Evolutionary conservation across 2,888 invertebrate genomes (phyloP), one percentile per base, ranked within the genome.

Genomic region (Cheilosia urbana): DNA sequence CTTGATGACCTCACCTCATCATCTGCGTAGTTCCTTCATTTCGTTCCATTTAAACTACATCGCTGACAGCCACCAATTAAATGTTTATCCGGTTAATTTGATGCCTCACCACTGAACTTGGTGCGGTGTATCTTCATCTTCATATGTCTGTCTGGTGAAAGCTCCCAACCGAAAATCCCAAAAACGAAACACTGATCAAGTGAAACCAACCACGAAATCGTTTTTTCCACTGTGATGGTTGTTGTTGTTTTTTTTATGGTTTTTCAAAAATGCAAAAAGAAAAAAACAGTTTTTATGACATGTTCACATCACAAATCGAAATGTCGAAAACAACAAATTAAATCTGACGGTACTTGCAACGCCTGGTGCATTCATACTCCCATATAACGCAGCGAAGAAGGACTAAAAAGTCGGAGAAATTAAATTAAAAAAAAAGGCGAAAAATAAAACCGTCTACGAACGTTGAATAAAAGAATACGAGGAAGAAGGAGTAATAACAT

Each of bases 271-370:
- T 13, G n/a, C 63, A 34, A n/a, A 62, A 27, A 27, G 9, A 68
- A 40, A 34, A 49, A 55, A 49, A 37, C 34, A 45, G 30, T 5
- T 81, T 79, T 87, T 87, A 87, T 87, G 87, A 82, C 87, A 82
- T 87, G 87, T 87, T 87, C 82, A 82, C 87, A 82, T 87, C 87
- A 85, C 85, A 82, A 87, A 82, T 87, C 87, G 87, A 82, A 87
- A 82, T 82, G 82, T 81, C 73, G 77, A 82, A 78, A 85, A 63
- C 77, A 87, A 82, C 81, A 82, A 82, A 87, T 87, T 87, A 82
- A 82, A 78, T 87, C 73, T 77, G 82, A 87, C 66, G 76, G 55
- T 73, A 77, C 76, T 77, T 55, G 65, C 66, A 82, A 72, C 77
- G 82, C 69, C 78, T 69, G 55, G 57, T 40, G 21, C 17, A 30